A percentile compares a stretch with the other conserved stretches of the same genome.
phyloP scores from a whole-genome alignment of 2,888 invertebrate genomes.

The Pseudococcus jackbeardsleyi region DNA sequence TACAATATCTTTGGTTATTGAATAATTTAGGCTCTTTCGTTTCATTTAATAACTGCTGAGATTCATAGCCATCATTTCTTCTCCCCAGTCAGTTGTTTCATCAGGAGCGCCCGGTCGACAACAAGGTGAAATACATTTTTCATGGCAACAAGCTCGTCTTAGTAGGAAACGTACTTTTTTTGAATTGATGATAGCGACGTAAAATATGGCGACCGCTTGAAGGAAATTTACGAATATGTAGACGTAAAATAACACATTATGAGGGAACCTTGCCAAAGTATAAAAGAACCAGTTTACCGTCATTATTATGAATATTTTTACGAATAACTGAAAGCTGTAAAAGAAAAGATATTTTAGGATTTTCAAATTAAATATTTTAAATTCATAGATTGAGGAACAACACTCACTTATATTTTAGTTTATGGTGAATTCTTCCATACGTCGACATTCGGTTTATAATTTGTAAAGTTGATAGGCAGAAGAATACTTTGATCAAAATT shows the following conservation, averaged over 20 bases:
- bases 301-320: slow-evolving; percentile 82
- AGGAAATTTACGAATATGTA: slow-evolving; percentile 83
- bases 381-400: neutral
- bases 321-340: slow-evolving; percentile 83
- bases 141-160: slow-evolving; percentile 84
- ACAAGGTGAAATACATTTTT: slow-evolving; percentile 72
- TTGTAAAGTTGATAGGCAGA: slow-evolving; percentile 83
- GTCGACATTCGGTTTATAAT: slow-evolving; percentile 85
- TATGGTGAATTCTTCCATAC: slow-evolving; percentile 88
- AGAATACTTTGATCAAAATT: slow-evolving; percentile 82
- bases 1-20: slow-evolving; percentile 19
- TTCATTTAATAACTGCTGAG: slow-evolving; percentile 73
- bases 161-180: slow-evolving; percentile 84
- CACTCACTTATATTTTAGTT: slow-evolving; percentile 83
- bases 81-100: slow-evolving; percentile 80
- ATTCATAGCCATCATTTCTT: slow-evolving; percentile 90
- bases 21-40: neutral
- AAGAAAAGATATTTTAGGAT: slow-evolving; percentile 66
- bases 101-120: slow-evolving; percentile 74
- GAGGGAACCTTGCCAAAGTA: slow-evolving; percentile 81
- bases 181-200: slow-evolving; percentile 83
- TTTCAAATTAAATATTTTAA: slow-evolving; percentile 60
- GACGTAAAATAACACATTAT: slow-evolving; percentile 80
- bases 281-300: slow-evolving; percentile 83
- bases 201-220: slow-evolving; percentile 81